These are phyloP conservation scores for Anarrhichthys ocellatus DNA, from an alignment of 2,113 vertebrate genomes.

Conservation along the genomic window DNA sequence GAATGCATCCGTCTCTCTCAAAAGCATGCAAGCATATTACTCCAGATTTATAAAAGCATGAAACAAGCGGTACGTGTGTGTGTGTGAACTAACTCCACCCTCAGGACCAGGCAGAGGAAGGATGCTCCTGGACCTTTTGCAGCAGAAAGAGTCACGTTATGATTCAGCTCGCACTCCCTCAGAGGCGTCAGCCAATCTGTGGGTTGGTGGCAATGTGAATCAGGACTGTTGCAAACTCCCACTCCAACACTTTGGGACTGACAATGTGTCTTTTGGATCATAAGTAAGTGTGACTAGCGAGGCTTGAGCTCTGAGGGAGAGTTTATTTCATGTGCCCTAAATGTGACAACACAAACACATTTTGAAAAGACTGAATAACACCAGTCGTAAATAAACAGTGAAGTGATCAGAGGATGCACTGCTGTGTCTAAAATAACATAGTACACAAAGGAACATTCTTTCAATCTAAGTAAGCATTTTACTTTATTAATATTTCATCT, in stretches of 20 bases:
- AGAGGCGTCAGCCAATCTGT: slow-evolving; percentile 67
- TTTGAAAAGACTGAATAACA: slow-evolving; percentile 26
- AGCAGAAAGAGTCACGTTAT: slow-evolving; percentile 56
- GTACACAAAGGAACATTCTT: not conserved
- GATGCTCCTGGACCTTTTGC: slow-evolving; percentile 36
- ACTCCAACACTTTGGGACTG: slow-evolving; percentile 60
- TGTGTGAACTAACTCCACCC: slow-evolving; percentile 29
- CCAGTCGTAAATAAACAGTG: slow-evolving; percentile 33
- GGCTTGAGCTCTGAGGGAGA: slow-evolving; percentile 22
- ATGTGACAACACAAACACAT: slow-evolving; percentile 52
- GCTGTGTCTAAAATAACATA: slow-evolving; percentile 6
- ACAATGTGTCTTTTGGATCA: slow-evolving; percentile 70
- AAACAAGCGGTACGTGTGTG: slow-evolving; percentile 20
- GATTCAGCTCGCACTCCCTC: slow-evolving; percentile 70
- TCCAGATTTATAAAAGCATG: slow-evolving; percentile 41
- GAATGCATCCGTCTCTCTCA: slow-evolving; percentile 19
- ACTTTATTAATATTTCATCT: slow-evolving; percentile 4
- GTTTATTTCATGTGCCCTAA: slow-evolving; percentile 35
- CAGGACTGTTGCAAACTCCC: slow-evolving; percentile 58
- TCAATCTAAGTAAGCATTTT: not conserved
- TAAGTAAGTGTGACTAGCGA: slow-evolving; percentile 59
- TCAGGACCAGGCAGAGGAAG: slow-evolving; percentile 46
- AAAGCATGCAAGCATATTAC: slow-evolving; percentile 19
- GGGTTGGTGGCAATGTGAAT: slow-evolving; percentile 66
- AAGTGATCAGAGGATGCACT: not conserved